Percentiles rank a stretch among this genome's conserved stretches.
phyloP scores from a whole-genome alignment of 2,888 invertebrate species.

The Meliscaeva auricollis region DNA sequence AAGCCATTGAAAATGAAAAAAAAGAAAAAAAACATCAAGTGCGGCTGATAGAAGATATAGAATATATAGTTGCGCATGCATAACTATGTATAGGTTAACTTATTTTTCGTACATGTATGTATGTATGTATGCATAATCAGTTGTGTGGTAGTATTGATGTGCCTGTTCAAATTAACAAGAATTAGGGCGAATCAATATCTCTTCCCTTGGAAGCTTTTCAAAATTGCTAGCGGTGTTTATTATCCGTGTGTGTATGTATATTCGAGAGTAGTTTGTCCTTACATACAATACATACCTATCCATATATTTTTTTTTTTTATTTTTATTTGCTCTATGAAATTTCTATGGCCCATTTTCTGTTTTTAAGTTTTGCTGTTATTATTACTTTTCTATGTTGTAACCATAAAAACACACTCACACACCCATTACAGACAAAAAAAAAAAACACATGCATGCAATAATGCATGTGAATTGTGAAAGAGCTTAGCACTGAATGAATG shows the following conservation, averaged over 20 bases:
- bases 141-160: slow-evolving; percentile 45
- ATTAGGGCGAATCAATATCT: slow-evolving; percentile 76
- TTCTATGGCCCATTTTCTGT: slow-evolving; percentile 43
- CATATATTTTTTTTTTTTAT: slow-evolving; percentile 25
- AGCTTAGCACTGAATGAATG: slow-evolving; percentile 46
- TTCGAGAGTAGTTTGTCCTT: background rate
- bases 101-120: slow-evolving; percentile 9
- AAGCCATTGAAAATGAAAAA: slow-evolving; percentile 48
- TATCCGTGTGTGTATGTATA: background rate
- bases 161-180: slow-evolving; percentile 72
- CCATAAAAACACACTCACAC: slow-evolving; percentile 4
- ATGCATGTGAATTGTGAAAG: slow-evolving; percentile 46
- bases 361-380: slow-evolving; percentile 46
- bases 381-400: slow-evolving; percentile 44
- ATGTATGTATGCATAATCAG: background rate
- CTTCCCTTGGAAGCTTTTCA: slow-evolving; percentile 69
- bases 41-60: slow-evolving; percentile 42
- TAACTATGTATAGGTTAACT: slow-evolving; percentile 21
- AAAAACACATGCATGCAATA: slow-evolving; percentile 3
- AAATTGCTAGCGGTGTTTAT: slow-evolving; percentile 43
- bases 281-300: background rate
- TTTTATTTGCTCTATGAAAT: slow-evolving; percentile 42
- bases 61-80: slow-evolving; percentile 55
- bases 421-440: background rate
- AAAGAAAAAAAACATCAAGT: slow-evolving; percentile 27